Percentiles rank a stretch among this genome's conserved stretches.
Conservation (phyloP, 1,140 invertebrate genomes). For the Chlorops oryzae region DNA sequence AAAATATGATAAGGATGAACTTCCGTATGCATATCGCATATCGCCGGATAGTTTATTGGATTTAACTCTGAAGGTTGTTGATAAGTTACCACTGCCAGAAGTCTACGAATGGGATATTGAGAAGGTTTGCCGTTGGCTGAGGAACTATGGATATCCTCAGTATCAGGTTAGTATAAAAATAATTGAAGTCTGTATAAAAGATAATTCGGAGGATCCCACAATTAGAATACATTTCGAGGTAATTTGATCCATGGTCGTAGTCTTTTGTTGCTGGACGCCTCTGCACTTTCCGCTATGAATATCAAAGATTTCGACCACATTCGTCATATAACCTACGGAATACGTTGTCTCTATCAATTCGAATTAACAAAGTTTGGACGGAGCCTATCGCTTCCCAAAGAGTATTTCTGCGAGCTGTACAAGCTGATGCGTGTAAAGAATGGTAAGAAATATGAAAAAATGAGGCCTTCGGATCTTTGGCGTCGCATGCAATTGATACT, state of each 20-base stretch:
- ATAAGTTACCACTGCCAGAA: slow-evolving; percentile 25
- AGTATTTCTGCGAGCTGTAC: slow-evolving; percentile 29
- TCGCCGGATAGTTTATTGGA: slow-evolving; percentile 21
- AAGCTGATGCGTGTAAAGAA: slow-evolving; percentile 31
- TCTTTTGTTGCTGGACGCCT: slow-evolving; percentile 31
- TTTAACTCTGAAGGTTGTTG: slow-evolving; percentile 21
- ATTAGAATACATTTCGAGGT: slow-evolving; percentile 29
- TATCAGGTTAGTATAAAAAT: slow-evolving; percentile 30
- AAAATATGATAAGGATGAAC: slow-evolving; percentile 25
- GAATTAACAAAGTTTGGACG: slow-evolving; percentile 26
- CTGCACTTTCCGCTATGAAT: slow-evolving; percentile 30
- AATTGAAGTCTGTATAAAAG: background rate
- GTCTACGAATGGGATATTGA: slow-evolving; percentile 28
- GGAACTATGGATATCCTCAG: slow-evolving; percentile 28
- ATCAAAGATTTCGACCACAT: slow-evolving; percentile 36
- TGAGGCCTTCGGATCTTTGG: slow-evolving; percentile 28
- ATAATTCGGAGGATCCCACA: background rate
- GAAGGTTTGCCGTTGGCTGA: slow-evolving; percentile 28
- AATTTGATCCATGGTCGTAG: slow-evolving; percentile 31
- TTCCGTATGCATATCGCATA: slow-evolving; percentile 26
- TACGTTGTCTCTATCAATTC: slow-evolving; percentile 32
- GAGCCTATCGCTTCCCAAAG: slow-evolving; percentile 24
- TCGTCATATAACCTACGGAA: slow-evolving; percentile 27
- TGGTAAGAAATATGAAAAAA: slow-evolving; percentile 24
- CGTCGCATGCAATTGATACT: slow-evolving; percentile 26